Evolutionary conservation across 37 sponge, comb jelly and placozoan genomes (phyloP).

Genomic region (Dysidea cf. avara): DNA sequence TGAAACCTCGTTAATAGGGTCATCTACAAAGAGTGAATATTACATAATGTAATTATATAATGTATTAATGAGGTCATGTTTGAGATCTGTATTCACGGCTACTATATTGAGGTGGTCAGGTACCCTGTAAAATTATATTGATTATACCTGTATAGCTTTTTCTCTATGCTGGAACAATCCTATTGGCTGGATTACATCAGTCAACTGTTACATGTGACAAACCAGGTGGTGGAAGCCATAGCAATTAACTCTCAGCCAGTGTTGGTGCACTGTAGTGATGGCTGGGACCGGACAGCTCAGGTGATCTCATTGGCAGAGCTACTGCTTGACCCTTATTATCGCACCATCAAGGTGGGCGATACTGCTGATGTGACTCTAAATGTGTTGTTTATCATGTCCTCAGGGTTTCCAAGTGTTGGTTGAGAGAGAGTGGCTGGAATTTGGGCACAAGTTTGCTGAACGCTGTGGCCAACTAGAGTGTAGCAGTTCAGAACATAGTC

Average conservation of each 20-base stretch:
- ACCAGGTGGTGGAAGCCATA: constrained; percentile 63
- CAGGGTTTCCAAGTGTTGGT: constrained; percentile 82
- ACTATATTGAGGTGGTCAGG: too few species aligned
- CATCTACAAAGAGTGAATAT: not conserved
- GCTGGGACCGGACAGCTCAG: constrained; percentile 95
- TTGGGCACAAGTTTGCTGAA: constrained; percentile 90
- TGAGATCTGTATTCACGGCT: not conserved
- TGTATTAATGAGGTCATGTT: not conserved
- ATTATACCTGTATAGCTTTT: constrained; percentile 43
- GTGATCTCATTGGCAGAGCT: constrained; percentile 80
- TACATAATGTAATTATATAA: not conserved
- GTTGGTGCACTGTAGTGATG: constrained; percentile 96
- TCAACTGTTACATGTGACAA: constrained; percentile 67
- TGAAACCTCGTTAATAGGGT: too few species aligned
- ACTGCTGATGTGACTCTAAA: not conserved
- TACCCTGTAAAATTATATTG: not conserved
- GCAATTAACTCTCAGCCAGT: constrained; percentile 46
- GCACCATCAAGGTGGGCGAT: constrained; percentile 77
- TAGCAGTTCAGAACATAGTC: constrained; percentile 41
- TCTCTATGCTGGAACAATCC: constrained; percentile 79
- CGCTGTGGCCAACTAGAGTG: constrained; percentile 54
- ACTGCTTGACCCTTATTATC: constrained; percentile 85
- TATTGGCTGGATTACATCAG: constrained; percentile 86
- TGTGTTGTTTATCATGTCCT: constrained; percentile 14
- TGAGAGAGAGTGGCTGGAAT: constrained; percentile 88